A percentile compares a stretch with the other conserved stretches of the same genome.
phyloP scores from a whole-genome alignment of 2,888 invertebrate genomes.

The Drosophila neoperkinsi region DNA sequence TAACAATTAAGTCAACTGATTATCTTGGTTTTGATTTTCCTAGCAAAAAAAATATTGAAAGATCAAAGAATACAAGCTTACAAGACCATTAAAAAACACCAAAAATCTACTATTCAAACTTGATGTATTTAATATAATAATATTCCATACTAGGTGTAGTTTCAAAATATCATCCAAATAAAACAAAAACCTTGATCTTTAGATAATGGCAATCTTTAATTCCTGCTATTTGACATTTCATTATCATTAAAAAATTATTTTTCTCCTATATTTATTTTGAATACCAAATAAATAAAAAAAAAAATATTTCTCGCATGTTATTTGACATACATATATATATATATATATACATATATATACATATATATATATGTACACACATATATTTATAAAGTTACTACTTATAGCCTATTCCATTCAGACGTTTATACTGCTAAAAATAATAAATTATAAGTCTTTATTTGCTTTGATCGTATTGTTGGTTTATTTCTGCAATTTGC shows the following conservation, averaged over 20 bases:
- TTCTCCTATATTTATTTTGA: not conserved
- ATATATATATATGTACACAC: not conserved
- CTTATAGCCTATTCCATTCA: slow-evolving; percentile 2
- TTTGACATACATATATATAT: slow-evolving; percentile 10
- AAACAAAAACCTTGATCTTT: slow-evolving; percentile 2
- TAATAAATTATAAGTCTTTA: not conserved
- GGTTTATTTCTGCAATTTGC: slow-evolving; percentile 30
- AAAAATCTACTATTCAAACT: not conserved
- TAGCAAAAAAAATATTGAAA: not conserved
- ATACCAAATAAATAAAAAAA: not conserved
- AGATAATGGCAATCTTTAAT: not conserved
- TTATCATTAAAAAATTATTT: not conserved
- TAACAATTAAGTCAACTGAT: slow-evolving; percentile 12
- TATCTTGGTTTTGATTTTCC: slow-evolving; percentile 1
- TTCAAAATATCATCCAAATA: not conserved
- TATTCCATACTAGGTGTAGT: not conserved
- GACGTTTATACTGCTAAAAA: not conserved
- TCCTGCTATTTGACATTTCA: not conserved
- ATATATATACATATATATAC: not conserved
- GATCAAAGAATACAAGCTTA: not conserved
- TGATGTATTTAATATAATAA: not conserved
- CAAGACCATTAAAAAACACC: not conserved
- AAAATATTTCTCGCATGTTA: not conserved
- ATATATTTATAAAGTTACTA: not conserved
- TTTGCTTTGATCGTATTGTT: slow-evolving; percentile 5